These are phyloP conservation scores for Heliconius charithonia DNA, from an alignment of 2,888 invertebrate species.

Conservation along the genomic window DNA sequence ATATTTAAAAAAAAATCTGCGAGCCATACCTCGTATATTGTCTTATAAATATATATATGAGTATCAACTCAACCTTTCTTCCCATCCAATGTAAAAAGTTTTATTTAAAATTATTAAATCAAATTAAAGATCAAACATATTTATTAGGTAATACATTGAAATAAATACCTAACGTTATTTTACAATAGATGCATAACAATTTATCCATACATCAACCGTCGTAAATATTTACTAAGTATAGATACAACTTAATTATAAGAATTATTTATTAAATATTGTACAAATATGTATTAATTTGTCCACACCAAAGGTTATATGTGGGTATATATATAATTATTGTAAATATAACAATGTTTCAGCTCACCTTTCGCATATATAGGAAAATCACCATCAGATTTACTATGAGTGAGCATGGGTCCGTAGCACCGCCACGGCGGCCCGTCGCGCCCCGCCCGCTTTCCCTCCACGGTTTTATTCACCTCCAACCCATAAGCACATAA, in stretches of 20 bases:
- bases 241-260: not conserved
- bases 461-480: slow-evolving; percentile 81
- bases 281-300: not conserved
- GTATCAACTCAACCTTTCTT: not conserved
- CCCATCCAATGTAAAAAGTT: not conserved
- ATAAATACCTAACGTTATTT: not conserved
- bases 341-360: slow-evolving; percentile 47
- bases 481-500: slow-evolving; percentile 73
- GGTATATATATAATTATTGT: not conserved
- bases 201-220: not conserved
- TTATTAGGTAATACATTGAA: not conserved
- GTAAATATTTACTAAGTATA: too few species aligned
- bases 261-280: not conserved
- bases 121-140: not conserved
- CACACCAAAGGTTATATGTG: not conserved
- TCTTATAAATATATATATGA: not conserved
- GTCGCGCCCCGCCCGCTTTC: slow-evolving; percentile 79
- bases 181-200: too few species aligned
- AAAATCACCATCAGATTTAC: slow-evolving; percentile 93
- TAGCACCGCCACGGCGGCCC: slow-evolving; percentile 85
- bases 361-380: slow-evolving; percentile 92
- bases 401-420: slow-evolving; percentile 91
- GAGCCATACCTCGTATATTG: slow-evolving; percentile 27
- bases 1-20: slow-evolving; percentile 38
- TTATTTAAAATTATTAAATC: not conserved